phyloP scores from a whole-genome alignment of 2,888 invertebrate species.

The Eilema caniola region DNA sequence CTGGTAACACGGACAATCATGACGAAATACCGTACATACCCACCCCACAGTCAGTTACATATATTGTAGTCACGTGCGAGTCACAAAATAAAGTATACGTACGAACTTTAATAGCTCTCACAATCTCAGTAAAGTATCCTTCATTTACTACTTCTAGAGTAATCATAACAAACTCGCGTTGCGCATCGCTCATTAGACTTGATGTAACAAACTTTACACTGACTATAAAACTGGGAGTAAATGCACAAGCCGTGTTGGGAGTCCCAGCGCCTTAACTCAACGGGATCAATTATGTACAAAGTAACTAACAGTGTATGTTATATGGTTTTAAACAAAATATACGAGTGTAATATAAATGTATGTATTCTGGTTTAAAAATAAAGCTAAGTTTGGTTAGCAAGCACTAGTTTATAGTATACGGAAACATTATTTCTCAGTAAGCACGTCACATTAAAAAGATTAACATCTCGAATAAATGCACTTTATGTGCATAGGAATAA shows the following conservation, averaged over 20 bases:
- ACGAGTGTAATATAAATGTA: conserved; percentile 3
- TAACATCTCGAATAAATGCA: not conserved
- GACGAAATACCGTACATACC: too few species aligned
- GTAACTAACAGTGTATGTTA: conserved; percentile 8
- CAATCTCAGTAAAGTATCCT: not conserved
- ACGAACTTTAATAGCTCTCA: not conserved
- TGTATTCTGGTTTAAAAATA: not conserved
- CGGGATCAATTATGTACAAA: conserved; percentile 4
- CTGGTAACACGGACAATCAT: too few species aligned
- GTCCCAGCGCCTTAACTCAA: not conserved
- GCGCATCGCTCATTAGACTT: not conserved
- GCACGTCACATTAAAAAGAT: not conserved
- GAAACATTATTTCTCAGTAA: not conserved
- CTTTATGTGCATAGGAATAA: not conserved
- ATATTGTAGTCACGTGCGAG: too few species aligned
- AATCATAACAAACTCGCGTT: not conserved
- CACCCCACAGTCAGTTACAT: too few species aligned
- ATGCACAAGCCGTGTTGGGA: conserved; percentile 8
- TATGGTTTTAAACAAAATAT: not conserved
- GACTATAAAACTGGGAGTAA: conserved; percentile 3
- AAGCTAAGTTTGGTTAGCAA: not conserved
- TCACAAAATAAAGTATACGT: not conserved
- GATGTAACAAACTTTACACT: not conserved
- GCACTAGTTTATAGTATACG: not conserved
- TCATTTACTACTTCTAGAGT: not conserved